phyloP scores from a whole-genome alignment of 2,113 vertebrate species.

The Australoheros scitulus region DNA sequence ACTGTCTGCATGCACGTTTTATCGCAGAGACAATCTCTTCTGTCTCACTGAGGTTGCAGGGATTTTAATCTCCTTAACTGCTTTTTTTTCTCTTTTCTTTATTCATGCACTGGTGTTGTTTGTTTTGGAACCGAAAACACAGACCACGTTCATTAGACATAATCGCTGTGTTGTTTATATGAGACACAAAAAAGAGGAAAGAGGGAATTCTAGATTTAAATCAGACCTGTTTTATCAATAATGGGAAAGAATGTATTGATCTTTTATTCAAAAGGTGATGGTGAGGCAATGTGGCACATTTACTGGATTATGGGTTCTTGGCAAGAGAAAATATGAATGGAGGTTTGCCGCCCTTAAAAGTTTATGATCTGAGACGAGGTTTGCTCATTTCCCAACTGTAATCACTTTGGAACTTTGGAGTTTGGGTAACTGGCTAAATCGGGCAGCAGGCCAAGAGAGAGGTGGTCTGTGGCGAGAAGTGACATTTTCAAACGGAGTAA shows the following conservation, averaged over 20 bases:
- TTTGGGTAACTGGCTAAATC: constrained; percentile 35
- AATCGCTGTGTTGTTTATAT: constrained; percentile 15
- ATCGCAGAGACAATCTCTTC: neutral
- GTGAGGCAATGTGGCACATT: constrained; percentile 21
- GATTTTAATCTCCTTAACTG: neutral
- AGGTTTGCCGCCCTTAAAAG: constrained; percentile 32
- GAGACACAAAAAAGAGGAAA: constrained; percentile 29
- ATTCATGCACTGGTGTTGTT: constrained; percentile 34
- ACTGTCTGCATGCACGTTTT: neutral
- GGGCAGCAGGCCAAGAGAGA: constrained; percentile 21
- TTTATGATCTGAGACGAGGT: constrained; percentile 22
- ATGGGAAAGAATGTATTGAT: constrained; percentile 8
- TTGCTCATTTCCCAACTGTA: constrained; percentile 33
- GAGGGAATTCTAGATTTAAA: constrained; percentile 37
- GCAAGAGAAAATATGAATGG: constrained; percentile 42
- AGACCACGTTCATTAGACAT: constrained; percentile 6
- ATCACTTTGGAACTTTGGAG: constrained; percentile 36
- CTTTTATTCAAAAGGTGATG: constrained; percentile 19
- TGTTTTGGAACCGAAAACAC: constrained; percentile 26
- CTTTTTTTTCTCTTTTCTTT: neutral
- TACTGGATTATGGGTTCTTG: constrained; percentile 38
- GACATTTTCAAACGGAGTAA: neutral
- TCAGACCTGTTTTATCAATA: neutral
- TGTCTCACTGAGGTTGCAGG: neutral
- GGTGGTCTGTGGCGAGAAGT: constrained; percentile 13